phyloP scores from a whole-genome alignment of 2,113 vertebrate species.

The Pterocles gutturalis region DNA sequence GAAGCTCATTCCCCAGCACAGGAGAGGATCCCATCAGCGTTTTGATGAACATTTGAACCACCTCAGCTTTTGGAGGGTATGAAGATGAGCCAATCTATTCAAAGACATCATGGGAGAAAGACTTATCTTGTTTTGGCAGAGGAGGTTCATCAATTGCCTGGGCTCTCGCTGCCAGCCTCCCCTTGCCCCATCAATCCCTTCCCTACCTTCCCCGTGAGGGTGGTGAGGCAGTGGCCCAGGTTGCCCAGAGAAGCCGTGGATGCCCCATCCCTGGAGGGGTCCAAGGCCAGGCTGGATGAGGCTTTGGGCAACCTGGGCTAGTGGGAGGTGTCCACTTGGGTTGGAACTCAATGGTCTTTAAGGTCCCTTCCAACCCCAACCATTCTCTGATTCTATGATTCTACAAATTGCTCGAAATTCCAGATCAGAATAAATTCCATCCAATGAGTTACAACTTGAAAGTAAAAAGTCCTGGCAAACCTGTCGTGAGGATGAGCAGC shows the following conservation, averaged over 20 bases:
- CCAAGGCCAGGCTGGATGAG: no score
- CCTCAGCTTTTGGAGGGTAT: not conserved
- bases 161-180: fast-evolving
- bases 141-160: not conserved
- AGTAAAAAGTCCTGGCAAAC: not conserved
- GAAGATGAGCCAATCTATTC: not conserved
- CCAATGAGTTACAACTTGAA: fast-evolving
- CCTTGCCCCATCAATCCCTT: not conserved
- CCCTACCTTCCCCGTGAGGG: not conserved
- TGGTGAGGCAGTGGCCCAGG: no score
- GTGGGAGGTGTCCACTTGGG: no score
- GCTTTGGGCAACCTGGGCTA: no score
- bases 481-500: fast-evolving
- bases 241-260: no score
- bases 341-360: no score
- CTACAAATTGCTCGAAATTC: fast-evolving
- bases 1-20: not conserved
- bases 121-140: not conserved
- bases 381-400: no score
- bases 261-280: no score
- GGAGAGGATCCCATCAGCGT: not conserved
- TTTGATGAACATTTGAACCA: not conserved
- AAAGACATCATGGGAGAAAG: not conserved
- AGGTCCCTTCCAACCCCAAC: no score
- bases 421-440: fast-evolving